Conservation (phyloP, 2,113 vertebrate species). For the Talpa occidentalis region DNA sequence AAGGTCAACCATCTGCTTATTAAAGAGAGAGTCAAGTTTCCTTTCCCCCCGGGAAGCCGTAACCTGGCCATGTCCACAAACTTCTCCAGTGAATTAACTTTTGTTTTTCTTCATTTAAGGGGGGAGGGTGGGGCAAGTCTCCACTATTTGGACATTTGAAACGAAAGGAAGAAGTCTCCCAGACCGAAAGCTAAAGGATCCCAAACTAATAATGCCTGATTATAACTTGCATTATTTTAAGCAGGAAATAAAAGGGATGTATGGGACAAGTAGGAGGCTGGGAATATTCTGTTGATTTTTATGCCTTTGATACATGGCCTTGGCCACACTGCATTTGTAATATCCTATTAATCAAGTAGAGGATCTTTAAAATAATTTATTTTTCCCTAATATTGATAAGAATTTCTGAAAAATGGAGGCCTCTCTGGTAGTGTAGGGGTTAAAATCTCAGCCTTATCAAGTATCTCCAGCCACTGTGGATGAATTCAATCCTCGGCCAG, state of each 20-base stretch:
- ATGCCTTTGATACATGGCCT: neutral
- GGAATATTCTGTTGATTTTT: neutral
- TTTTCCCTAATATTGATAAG: neutral
- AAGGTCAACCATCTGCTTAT: slow-evolving; percentile 75
- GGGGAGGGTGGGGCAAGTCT: neutral
- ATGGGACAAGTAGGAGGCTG: neutral
- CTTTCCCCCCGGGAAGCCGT: slow-evolving; percentile 46
- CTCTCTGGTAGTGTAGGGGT: no score
- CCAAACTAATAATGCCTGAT: neutral
- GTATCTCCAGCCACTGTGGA: no score
- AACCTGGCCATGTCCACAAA: slow-evolving; percentile 27
- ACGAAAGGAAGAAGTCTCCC: slow-evolving; percentile 20
- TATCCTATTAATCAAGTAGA: neutral
- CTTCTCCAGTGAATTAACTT: slow-evolving; percentile 64
- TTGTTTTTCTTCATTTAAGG: slow-evolving; percentile 76
- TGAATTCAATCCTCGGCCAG: no score
- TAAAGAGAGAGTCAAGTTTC: slow-evolving; percentile 71
- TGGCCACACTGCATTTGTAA: neutral
- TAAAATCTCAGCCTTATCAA: no score
- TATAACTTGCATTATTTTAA: neutral
- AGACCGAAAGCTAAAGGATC: slow-evolving; percentile 9
- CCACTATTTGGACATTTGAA: slow-evolving; percentile 33
- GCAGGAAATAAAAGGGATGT: neutral
- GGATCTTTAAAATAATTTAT: neutral
- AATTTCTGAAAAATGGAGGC: neutral